Base-by-base conservation (phyloP, 2,113 vertebrate species). In the Corydoras maculifer region DNA sequence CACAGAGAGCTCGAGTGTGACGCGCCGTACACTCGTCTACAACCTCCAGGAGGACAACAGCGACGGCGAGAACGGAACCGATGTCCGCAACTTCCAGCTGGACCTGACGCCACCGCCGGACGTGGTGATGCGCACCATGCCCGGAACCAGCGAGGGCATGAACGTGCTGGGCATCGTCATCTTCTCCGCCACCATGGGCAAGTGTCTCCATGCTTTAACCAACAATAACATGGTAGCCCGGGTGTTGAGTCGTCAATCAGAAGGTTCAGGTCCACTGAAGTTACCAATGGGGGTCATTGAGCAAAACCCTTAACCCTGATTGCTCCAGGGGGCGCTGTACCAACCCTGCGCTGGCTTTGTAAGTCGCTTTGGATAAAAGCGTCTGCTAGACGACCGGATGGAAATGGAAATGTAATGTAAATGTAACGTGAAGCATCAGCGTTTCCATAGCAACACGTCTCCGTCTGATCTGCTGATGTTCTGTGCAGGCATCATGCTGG, bases 151-250 rank as follows among this genome's bases (percentile, higher is more conserved):
- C 0, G 94, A 97, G 0, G 96, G 96, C 79, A 98, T 98, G 95
- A 99, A 99, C 0, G 96, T 99, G 9, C 87, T 99, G 1, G 96
- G 96, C 30, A 98, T 98, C 9, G 96, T 98, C 77, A 97, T 99
- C 78, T 98, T 99, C 82, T 98, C 96, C 2, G 91, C 95, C 78
- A 98, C 95, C 0, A 98, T 98, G 95, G 96, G 96, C 96, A 91
- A 14, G 61, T 43, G 7, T 43, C 35, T 43, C 18, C 18, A 25
- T 43, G 35, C 35, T 43, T 43, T 43, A 8, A 43, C 4, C 35
- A 43, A 43, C 35, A 43, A 4, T 0, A 25, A 25, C 18, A 25
- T 25, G 18, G 18, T 2, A 25, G 18, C 18, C 18, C 18, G 18
- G 18, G 18, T 25, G 18, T 25, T 25, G 18, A 2, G 18, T 2